Base-by-base conservation (phyloP, 2,888 invertebrate species). In the Acutogordius australiensis region DNA sequence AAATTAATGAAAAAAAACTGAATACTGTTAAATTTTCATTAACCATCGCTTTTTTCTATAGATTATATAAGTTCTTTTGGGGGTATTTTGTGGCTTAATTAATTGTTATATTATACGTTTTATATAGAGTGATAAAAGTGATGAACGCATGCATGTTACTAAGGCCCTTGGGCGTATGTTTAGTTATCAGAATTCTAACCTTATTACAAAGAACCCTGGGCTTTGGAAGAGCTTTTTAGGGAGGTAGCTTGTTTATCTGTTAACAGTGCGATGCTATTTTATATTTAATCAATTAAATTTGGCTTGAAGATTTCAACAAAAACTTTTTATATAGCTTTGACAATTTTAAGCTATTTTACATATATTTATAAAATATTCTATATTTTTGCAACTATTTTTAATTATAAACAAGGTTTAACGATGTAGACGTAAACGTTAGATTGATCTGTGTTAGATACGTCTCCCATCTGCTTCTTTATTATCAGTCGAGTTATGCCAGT, bases 381-480 rank as follows among this genome's bases (percentile, higher is more conserved):
- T 63, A 60, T 18, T 30, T 51, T 59, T 57, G n/a, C 26, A 2
- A 13, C 0, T 23, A 51, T 26, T 2, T 29, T 45, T 57, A 45
- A 58, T 30, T 57, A n/a, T 18, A 27, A 63, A 64, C 21, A 64
- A 75, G 84, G 65, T 94, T 90, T 71, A 90, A 90, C 71, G 94
- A 94, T 70, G 88, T 91, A 65, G 84, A 84, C 60, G 82, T 86
- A 2, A 78, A 81, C 0, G 88, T 94, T 65, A 78, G 94, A 62
- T 85, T 82, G 62, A 85, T 87, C 71, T 94, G 91, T 73, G 90
- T 91, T 1, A 88, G 90, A 70, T 87, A 88, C 69, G 86, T 88
- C 21, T 90, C 90, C 84, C 87, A 90, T 69, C 90, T 94, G 70
- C 74, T 94, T 45, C 76, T 90, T 27, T 87, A 91, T 71, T 91